Conservation (phyloP, 2,888 invertebrate genomes). For the Chesias legatella region DNA sequence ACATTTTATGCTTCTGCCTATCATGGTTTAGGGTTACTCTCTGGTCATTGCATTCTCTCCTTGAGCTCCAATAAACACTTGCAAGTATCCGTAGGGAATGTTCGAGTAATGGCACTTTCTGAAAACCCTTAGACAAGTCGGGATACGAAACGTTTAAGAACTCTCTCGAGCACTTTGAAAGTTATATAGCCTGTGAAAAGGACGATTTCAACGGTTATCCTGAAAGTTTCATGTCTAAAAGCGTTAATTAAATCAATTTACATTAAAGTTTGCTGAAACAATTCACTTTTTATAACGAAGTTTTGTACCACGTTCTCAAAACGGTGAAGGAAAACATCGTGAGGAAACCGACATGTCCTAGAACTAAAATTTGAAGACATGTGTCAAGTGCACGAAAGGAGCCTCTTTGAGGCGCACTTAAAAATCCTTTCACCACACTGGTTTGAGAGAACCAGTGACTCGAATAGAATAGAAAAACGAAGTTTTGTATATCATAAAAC, state of each 20-base stretch:
- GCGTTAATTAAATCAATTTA: slow-evolving; percentile 10
- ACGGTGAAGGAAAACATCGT: too few relatives aligned
- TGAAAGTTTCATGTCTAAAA: slow-evolving; percentile 7
- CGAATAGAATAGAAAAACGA: too few relatives aligned
- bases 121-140: slow-evolving; percentile 21
- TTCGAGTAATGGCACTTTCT: slow-evolving; percentile 35
- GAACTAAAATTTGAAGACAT: too few relatives aligned
- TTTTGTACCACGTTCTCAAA: too few relatives aligned
- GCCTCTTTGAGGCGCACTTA: too few relatives aligned
- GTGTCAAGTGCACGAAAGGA: too few relatives aligned
- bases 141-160: slow-evolving; percentile 18
- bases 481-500: too few relatives aligned
- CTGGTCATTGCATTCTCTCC: slow-evolving; percentile 37
- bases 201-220: slow-evolving; percentile 2
- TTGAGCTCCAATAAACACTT: slow-evolving; percentile 43
- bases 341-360: too few relatives aligned
- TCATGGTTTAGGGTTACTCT: slow-evolving; percentile 43
- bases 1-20: slow-evolving; percentile 42
- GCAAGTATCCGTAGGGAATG: slow-evolving; percentile 34
- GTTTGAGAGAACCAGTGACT: too few relatives aligned
- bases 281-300: too few relatives aligned
- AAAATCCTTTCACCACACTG: too few relatives aligned
- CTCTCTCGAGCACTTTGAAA: slow-evolving; percentile 15
- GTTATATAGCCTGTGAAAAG: slow-evolving; percentile 18
- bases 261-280: slow-evolving; percentile 2